Percentiles rank a stretch among this genome's conserved stretches.
Evolutionary conservation across 2,888 invertebrate genomes (phyloP).

Genomic region (Autographa gamma): DNA sequence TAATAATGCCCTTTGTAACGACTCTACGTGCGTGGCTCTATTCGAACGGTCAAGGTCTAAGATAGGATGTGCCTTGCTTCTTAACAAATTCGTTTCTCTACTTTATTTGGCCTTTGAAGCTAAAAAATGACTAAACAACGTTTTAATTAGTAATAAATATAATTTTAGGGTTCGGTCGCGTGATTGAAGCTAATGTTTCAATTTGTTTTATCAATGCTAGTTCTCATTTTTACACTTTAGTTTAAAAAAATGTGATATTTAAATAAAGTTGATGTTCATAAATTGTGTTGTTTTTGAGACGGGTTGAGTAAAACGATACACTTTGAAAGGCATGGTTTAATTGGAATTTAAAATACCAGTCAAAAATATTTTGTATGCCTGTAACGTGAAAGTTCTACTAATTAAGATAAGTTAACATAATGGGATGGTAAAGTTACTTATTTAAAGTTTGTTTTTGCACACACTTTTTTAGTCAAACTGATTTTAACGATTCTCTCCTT

Average conservation of each 20-base stretch:
- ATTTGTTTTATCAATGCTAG: neutral
- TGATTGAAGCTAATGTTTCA: neutral
- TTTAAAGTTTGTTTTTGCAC: conserved; percentile 23
- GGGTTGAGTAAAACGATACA: neutral
- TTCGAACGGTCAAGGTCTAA: conserved; percentile 57
- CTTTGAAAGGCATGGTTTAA: too few species aligned
- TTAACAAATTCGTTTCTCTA: conserved; percentile 31
- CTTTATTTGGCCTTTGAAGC: neutral
- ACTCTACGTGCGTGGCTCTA: conserved; percentile 52
- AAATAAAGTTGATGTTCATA: neutral
- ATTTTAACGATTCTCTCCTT: conserved; percentile 25
- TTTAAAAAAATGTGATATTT: neutral
- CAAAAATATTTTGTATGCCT: too few species aligned
- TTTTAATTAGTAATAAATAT: conserved; percentile 17
- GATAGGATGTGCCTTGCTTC: conserved; percentile 47
- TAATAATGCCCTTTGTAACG: conserved; percentile 64
- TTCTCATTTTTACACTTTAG: neutral
- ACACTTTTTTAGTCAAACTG: conserved; percentile 43
- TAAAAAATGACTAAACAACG: conserved; percentile 9
- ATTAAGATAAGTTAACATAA: neutral
- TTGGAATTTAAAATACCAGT: too few species aligned
- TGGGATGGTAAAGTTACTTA: neutral
- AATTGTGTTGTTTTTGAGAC: neutral
- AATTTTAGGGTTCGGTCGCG: neutral
- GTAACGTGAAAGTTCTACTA: neutral